Conservation (phyloP, 2,797 vertebrate genomes). For the Gymnodraco acuticeps region DNA sequence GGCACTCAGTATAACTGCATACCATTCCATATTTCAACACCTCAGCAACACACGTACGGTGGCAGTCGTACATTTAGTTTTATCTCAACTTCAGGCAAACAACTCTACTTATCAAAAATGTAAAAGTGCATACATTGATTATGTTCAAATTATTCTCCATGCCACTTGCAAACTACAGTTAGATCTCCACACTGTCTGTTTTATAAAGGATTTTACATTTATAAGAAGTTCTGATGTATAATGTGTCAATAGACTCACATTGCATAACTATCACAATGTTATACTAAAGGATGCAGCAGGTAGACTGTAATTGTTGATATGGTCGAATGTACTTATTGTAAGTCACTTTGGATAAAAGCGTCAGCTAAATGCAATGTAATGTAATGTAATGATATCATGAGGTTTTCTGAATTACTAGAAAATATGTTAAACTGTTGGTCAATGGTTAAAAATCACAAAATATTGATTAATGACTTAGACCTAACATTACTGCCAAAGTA, state of each 20-base stretch:
- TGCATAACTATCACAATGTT: background rate
- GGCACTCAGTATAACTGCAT: constrained; percentile 33
- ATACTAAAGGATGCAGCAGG: background rate
- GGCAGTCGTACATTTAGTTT: background rate
- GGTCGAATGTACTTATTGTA: too few species aligned
- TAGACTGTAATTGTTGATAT: background rate
- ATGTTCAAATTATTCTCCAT: background rate
- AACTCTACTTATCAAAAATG: background rate
- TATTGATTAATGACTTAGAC: background rate
- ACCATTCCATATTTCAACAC: constrained; percentile 15
- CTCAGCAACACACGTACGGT: background rate
- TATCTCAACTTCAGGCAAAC: background rate
- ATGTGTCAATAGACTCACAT: background rate
- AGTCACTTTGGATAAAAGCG: too few species aligned
- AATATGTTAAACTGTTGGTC: background rate
- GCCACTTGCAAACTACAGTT: background rate
- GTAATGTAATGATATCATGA: background rate
- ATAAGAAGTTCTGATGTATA: background rate
- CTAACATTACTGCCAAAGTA: background rate
- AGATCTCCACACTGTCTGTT: background rate
- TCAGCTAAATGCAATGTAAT: too few species aligned
- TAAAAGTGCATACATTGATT: background rate
- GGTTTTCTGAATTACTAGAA: background rate
- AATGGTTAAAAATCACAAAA: constrained; percentile 13
- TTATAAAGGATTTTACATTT: background rate